Conservation (phyloP, 1,140 invertebrate genomes). For the Hestina assimilis region DNA sequence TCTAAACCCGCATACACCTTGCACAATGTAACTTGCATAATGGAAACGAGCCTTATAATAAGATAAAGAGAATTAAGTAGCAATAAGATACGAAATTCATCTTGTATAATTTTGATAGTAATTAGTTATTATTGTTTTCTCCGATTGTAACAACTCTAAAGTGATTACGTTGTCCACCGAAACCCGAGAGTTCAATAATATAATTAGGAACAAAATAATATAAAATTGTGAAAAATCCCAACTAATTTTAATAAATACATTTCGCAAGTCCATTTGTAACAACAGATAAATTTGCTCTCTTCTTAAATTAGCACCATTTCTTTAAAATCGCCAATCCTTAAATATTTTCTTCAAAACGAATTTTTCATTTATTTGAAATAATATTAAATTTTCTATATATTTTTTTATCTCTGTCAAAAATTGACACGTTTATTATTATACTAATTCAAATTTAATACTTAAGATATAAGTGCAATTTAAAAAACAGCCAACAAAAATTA, state of each 20-base stretch:
- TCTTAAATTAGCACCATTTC: constrained; percentile 4
- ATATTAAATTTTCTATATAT: background rate
- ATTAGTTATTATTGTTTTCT: no score
- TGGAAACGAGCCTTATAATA: no score
- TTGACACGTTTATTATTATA: background rate
- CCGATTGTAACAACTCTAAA: no score
- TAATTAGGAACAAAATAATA: constrained; percentile 60
- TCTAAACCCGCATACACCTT: no score
- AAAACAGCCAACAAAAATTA: background rate
- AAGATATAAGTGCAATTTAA: background rate
- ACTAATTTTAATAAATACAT: constrained; percentile 42
- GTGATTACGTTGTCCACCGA: no score
- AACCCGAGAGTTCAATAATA: constrained; percentile 1
- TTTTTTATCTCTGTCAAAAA: background rate
- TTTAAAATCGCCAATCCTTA: background rate
- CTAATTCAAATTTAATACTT: background rate
- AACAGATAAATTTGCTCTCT: background rate
- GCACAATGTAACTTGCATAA: no score
- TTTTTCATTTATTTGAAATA: background rate
- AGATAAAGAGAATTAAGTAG: no score
- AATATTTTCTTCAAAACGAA: background rate
- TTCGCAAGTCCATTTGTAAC: constrained; percentile 39
- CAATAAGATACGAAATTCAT: no score
- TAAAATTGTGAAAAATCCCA: constrained; percentile 65
- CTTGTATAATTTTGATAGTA: no score